Conservation (phyloP, 92 coral and sea anemone species). For the Bergia sp. region DNA sequence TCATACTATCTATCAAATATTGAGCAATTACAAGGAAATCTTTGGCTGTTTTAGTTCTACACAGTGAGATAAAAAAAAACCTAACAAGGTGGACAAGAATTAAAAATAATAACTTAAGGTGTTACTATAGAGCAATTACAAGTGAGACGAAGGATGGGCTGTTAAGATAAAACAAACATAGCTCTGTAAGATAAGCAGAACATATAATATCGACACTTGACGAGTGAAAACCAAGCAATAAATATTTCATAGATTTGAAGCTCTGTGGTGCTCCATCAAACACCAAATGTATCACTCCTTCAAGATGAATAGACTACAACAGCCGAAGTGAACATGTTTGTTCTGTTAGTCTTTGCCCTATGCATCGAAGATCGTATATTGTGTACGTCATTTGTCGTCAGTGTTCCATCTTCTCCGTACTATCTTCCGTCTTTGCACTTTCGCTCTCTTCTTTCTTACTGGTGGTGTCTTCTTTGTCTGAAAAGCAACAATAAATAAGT, state of each 20-base stretch:
- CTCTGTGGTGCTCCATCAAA: neutral
- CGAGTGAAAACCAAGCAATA: neutral
- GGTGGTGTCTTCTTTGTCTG: slow-evolving; percentile 30
- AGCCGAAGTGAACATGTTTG: neutral
- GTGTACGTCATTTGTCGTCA: slow-evolving; percentile 7
- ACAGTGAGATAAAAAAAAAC: too few species aligned
- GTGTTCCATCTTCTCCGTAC: slow-evolving; percentile 64
- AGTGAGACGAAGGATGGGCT: too few species aligned
- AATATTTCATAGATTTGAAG: slow-evolving; percentile 19
- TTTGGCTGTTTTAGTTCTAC: too few species aligned
- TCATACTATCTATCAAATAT: too few species aligned
- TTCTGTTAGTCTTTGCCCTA: neutral
- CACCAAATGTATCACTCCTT: neutral
- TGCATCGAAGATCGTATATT: neutral
- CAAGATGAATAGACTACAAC: neutral
- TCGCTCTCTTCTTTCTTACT: slow-evolving; percentile 49
- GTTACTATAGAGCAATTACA: too few species aligned
- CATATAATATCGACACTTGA: slow-evolving; percentile 6
- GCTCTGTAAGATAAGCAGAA: neutral
- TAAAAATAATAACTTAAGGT: too few species aligned
- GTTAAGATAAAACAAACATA: too few species aligned
- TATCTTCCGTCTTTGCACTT: slow-evolving; percentile 46
- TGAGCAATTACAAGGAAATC: too few species aligned
- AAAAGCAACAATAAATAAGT: neutral
- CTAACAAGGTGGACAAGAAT: too few species aligned